phyloP scores from a whole-genome alignment of 2,113 vertebrate species.

The Bambusicola thoracicus region DNA sequence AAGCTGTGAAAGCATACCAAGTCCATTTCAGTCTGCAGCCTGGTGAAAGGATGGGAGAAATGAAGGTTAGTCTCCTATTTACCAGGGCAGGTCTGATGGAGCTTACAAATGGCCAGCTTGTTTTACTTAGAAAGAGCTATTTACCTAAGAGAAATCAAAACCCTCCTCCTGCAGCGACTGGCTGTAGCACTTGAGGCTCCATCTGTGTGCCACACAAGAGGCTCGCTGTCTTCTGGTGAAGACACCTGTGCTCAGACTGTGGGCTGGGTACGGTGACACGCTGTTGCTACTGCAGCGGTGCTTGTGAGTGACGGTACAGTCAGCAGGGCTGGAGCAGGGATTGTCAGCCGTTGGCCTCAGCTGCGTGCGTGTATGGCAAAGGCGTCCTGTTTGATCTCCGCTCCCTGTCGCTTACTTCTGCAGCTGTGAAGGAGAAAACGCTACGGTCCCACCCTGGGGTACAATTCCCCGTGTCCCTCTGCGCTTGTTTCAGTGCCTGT shows the following conservation, averaged over 20 bases:
- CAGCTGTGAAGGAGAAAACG: background rate
- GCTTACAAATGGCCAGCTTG: conserved; percentile 18
- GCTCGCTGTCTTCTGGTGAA: background rate
- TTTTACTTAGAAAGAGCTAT: conserved; percentile 23
- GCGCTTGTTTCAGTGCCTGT: background rate
- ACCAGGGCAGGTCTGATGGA: conserved; percentile 15
- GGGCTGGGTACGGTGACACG: background rate
- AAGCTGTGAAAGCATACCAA: background rate
- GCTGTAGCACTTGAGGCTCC: background rate
- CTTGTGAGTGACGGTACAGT: background rate
- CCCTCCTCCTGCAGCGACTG: background rate
- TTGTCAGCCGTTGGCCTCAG: accelerated
- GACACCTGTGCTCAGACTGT: background rate
- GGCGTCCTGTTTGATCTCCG: background rate
- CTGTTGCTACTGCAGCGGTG: background rate
- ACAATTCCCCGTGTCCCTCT: background rate
- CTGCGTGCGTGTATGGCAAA: background rate
- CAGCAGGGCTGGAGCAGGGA: background rate
- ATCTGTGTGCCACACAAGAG: background rate
- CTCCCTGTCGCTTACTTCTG: background rate
- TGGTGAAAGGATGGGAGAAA: conserved; percentile 41
- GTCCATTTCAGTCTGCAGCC: background rate
- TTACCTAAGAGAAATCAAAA: background rate
- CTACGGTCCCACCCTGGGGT: background rate
- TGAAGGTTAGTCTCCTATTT: conserved; percentile 32